Base-by-base conservation (phyloP, 2,888 invertebrate species). In the Nomada goodeniana region DNA sequence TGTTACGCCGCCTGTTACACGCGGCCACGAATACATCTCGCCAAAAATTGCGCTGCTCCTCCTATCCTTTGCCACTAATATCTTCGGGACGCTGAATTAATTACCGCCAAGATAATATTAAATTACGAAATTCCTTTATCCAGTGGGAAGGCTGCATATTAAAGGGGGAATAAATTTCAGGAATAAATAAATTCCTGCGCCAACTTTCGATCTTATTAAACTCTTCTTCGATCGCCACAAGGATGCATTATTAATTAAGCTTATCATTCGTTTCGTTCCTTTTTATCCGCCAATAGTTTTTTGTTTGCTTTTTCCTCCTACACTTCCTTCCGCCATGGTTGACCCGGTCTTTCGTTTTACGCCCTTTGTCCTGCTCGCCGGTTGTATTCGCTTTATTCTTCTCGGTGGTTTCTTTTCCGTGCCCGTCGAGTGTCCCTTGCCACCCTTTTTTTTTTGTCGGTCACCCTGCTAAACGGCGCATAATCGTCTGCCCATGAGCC, bases 391-490 rank as follows among this genome's bases (percentile, higher is more conserved):
- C 86, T 86, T 79, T 81, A 83, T 83, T 77, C 80, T 69, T 61
- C 60, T 23, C 36, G 50, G 67, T 76, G 71, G 82, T 84, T 80
- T 61, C 75, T 67, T 82, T 83, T 85, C 75, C 64, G 71, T 74
- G 65, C 80, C 55, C 80, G 73, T 75, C 84, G 77, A 90, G 81
- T 86, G 84, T 88, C 86, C 83, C 82, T 84, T 80, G 79, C 76
- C 82, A 80, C 76, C 79, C 78, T 76, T 87, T 76, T 44, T 44
- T 44, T 47, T 47, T 47, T 52, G 26, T 65, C 71, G 81, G 76
- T 78, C 76, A 84, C 77, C 76, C 86, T 85, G 80, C 89, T 91
- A 92, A 92, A 89, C 85, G 91, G 85, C 89, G 90, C 90, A 92
- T 92, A 92, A 92, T 91, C 90, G 91, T 87, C 90, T 82, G 82